phyloP scores from a whole-genome alignment of 2,113 vertebrate genomes.

The Pseudopipra pipra region DNA sequence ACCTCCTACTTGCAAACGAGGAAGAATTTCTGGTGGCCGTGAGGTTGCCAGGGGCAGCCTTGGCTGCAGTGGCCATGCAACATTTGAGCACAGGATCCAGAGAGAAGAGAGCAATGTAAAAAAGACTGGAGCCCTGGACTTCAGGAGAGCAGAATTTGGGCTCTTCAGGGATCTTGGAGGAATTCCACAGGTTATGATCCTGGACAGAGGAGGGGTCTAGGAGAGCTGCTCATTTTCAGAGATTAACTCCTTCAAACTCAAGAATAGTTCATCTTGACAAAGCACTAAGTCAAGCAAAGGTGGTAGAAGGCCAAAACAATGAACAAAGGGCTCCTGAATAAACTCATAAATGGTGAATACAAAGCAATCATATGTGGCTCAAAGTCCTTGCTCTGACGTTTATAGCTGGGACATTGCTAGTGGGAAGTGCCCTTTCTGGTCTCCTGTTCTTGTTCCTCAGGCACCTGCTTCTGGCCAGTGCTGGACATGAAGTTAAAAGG shows the following conservation, averaged over 20 bases:
- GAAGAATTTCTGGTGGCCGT: background rate
- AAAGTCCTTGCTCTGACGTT: background rate
- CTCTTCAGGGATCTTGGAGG: background rate
- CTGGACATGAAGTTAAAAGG: background rate
- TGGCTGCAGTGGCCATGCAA: background rate
- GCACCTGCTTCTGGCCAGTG: background rate
- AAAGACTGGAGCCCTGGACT: background rate
- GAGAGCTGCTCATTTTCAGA: background rate
- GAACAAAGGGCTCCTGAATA: background rate
- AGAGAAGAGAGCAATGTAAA: background rate
- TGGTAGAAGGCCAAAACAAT: background rate
- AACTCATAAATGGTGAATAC: background rate
- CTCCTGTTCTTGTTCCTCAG: background rate
- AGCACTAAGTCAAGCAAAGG: background rate
- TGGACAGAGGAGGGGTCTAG: background rate
- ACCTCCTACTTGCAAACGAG: background rate
- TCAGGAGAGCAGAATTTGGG: background rate
- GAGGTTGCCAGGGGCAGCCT: background rate
- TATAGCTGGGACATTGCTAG: background rate
- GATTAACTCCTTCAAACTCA: background rate
- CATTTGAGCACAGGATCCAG: background rate
- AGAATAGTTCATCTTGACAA: background rate
- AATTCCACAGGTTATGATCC: background rate
- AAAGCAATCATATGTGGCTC: background rate
- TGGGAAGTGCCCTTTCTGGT: background rate